phyloP scores from a whole-genome alignment of 2,888 invertebrate species.

The Catocala nupta region DNA sequence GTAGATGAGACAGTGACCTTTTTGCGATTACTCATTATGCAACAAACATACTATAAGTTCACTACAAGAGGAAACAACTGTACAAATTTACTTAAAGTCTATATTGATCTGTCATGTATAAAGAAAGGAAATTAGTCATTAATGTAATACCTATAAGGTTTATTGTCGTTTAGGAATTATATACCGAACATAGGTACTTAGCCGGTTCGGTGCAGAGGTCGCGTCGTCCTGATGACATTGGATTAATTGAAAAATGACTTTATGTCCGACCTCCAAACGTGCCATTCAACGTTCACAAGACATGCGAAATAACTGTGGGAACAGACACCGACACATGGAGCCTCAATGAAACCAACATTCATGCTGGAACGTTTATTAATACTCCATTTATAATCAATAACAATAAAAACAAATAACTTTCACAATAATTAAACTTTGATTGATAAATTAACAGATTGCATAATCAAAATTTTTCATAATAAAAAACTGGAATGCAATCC shows the following conservation, averaged over 20 bases:
- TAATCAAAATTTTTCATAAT: slow-evolving; percentile 83
- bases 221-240: slow-evolving; percentile 80
- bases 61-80: slow-evolving; percentile 61
- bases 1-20: slow-evolving; percentile 10
- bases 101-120: slow-evolving; percentile 43
- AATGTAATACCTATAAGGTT: slow-evolving; percentile 56
- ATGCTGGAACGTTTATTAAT: slow-evolving; percentile 80
- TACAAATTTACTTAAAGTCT: slow-evolving; percentile 68
- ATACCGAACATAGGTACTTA: slow-evolving; percentile 56
- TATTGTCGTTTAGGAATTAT: slow-evolving; percentile 54
- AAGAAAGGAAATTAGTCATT: slow-evolving; percentile 56
- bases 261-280: slow-evolving; percentile 74
- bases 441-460: slow-evolving; percentile 76
- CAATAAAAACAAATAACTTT: slow-evolving; percentile 59
- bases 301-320: slow-evolving; percentile 69
- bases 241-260: slow-evolving; percentile 83
- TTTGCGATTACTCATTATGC: slow-evolving; percentile 21
- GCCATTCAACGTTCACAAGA: slow-evolving; percentile 66
- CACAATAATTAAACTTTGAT: slow-evolving; percentile 45
- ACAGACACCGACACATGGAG: slow-evolving; percentile 50
- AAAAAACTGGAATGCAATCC: slow-evolving; percentile 84
- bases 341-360: slow-evolving; percentile 62
- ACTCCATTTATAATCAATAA: slow-evolving; percentile 68
- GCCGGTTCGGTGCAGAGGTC: slow-evolving; percentile 70
- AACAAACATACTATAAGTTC: slow-evolving; percentile 31